Evolutionary conservation across 2,888 invertebrate genomes (phyloP).

Genomic region (Tinea semifulvella): DNA sequence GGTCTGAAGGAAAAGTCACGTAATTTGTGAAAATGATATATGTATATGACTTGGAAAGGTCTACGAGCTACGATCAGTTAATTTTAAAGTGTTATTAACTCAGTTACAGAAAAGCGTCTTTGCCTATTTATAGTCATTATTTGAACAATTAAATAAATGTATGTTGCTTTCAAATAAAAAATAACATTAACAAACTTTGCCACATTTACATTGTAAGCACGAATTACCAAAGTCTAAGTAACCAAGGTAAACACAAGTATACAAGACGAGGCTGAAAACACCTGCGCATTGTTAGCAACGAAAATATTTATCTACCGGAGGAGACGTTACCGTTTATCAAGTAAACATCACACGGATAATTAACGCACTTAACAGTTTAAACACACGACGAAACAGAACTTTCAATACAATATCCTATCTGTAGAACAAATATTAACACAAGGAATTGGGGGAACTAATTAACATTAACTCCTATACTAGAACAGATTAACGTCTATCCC

Average conservation of each 20-base stretch:
- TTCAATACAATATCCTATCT: slow-evolving; percentile 20
- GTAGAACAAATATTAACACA: slow-evolving; percentile 33
- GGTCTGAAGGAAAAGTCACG: background rate
- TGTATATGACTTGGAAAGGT: too few species aligned
- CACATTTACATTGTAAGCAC: background rate
- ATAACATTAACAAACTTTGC: background rate
- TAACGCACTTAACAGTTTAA: slow-evolving; percentile 33
- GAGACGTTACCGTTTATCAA: slow-evolving; percentile 26
- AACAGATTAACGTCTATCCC: slow-evolving; percentile 53
- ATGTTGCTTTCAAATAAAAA: slow-evolving; percentile 18
- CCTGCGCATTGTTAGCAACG: slow-evolving; percentile 28
- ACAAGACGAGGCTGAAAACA: slow-evolving; percentile 20
- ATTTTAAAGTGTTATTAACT: too few species aligned
- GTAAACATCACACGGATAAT: slow-evolving; percentile 32
- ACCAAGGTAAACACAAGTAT: slow-evolving; percentile 1
- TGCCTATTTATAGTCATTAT: too few species aligned
- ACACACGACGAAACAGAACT: slow-evolving; percentile 23
- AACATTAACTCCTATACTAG: slow-evolving; percentile 32
- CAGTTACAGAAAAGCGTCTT: too few species aligned
- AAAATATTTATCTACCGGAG: slow-evolving; percentile 29
- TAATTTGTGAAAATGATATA: too few species aligned
- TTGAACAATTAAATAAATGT: slow-evolving; percentile 19
- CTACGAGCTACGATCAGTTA: too few species aligned
- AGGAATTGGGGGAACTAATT: slow-evolving; percentile 38
- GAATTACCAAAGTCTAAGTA: slow-evolving; percentile 4